Evolutionary conservation across 2,797 vertebrate genomes (phyloP).

Genomic region (Fundulus diaphanus): DNA sequence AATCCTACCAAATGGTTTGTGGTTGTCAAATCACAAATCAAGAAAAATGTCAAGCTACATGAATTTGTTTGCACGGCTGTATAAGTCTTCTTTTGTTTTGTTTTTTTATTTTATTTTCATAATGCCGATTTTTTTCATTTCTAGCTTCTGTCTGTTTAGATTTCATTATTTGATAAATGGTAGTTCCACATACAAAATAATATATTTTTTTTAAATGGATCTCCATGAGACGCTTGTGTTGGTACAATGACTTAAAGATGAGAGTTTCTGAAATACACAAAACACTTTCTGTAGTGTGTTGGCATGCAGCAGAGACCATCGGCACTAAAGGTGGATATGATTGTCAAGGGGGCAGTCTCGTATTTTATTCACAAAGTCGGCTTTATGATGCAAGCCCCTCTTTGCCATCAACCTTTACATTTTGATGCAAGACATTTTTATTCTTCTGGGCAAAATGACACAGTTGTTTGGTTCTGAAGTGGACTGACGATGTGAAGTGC

Average conservation of each 20-base stretch:
- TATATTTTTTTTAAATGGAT: neutral
- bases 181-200: too few species aligned
- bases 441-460: neutral
- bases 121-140: too few species aligned
- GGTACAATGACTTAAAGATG: neutral
- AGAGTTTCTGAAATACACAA: conserved; percentile 6
- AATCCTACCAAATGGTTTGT: too few species aligned
- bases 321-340: conserved; percentile 30
- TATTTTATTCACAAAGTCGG: conserved; percentile 6
- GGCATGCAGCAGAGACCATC: conserved; percentile 10
- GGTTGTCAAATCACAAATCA: too few species aligned
- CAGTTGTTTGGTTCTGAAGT: conserved; percentile 14
- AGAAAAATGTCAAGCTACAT: too few species aligned
- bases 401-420: conserved; percentile 12
- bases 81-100: too few species aligned
- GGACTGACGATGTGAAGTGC: neutral
- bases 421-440: conserved; percentile 18
- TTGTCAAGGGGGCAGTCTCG: conserved; percentile 24
- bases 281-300: neutral
- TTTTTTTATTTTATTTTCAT: too few species aligned
- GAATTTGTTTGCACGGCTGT: too few species aligned
- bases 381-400: neutral
- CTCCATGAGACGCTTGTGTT: neutral
- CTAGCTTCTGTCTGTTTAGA: too few species aligned
- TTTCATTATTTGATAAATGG: too few species aligned